These are phyloP conservation scores for Scaptomyza parva DNA, from an alignment of 2,888 invertebrate species.

Conservation along the genomic window DNA sequence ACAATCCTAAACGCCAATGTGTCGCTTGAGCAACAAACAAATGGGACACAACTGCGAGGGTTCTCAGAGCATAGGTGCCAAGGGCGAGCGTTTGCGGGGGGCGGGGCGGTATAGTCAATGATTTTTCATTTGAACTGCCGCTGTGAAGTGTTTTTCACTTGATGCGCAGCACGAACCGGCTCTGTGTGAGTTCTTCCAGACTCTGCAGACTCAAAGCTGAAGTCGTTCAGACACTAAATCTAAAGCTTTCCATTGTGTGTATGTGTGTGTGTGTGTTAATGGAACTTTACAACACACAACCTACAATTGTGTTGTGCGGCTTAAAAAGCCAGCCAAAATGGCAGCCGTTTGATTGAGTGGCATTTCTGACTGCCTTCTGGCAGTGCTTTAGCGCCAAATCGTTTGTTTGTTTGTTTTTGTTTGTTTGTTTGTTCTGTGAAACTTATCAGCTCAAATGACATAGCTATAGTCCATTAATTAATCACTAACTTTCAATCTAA, in stretches of 20 bases:
- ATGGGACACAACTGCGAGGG: slow-evolving; percentile 29
- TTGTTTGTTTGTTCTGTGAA: slow-evolving; percentile 36
- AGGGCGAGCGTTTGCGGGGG: slow-evolving; percentile 9
- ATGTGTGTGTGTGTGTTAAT: slow-evolving; percentile 41
- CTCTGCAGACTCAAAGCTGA: slow-evolving; percentile 26
- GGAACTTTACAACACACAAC: slow-evolving; percentile 41
- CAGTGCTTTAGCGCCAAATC: slow-evolving; percentile 50
- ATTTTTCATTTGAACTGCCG: slow-evolving; percentile 73
- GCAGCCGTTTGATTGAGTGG: slow-evolving; percentile 65
- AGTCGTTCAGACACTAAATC: slow-evolving; percentile 42
- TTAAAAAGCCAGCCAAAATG: slow-evolving; percentile 50
- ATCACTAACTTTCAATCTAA: slow-evolving; percentile 31
- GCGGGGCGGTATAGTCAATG: slow-evolving; percentile 33
- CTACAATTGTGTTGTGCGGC: slow-evolving; percentile 34
- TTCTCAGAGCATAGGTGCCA: slow-evolving; percentile 3
- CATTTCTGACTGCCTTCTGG: slow-evolving; percentile 22
- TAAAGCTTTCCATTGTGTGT: slow-evolving; percentile 30
- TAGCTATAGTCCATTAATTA: slow-evolving; percentile 56
- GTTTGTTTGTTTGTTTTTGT: slow-evolving; percentile 73
- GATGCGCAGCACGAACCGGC: slow-evolving; percentile 46
- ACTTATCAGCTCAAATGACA: slow-evolving; percentile 55
- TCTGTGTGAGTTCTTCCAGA: slow-evolving; percentile 58
- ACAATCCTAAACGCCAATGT: slow-evolving; percentile 39
- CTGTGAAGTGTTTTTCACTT: slow-evolving; percentile 66
- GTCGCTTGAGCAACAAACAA: slow-evolving; percentile 63